These are phyloP conservation scores for Lamellibrachia columna DNA, from an alignment of 2,888 invertebrate genomes.

Conservation along the genomic window DNA sequence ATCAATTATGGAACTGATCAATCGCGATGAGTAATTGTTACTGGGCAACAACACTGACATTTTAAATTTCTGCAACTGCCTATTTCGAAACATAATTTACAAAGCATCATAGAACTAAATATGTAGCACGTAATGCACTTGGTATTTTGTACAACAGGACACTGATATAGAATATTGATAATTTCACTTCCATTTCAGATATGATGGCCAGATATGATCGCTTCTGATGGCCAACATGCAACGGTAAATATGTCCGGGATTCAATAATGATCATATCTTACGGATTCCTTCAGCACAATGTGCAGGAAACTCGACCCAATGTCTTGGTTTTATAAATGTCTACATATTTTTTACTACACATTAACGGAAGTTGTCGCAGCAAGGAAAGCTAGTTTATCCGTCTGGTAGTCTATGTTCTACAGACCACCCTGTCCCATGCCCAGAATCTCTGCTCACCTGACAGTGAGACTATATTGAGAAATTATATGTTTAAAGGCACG, in stretches of 20 bases:
- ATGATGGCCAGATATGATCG: not conserved
- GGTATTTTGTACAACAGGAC: not conserved
- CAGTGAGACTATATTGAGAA: not conserved
- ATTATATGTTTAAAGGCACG: not conserved
- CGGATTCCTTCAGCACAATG: not conserved
- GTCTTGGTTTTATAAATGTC: slow-evolving; percentile 9
- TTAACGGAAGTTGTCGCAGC: not conserved
- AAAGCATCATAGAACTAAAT: not conserved
- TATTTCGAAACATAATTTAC: not conserved
- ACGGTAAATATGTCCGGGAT: not conserved
- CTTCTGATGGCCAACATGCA: not conserved
- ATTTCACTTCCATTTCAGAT: slow-evolving; percentile 9
- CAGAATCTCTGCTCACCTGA: not conserved
- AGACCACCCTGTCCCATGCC: not conserved
- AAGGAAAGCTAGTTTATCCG: not conserved
- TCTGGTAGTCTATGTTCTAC: not conserved
- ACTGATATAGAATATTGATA: not conserved
- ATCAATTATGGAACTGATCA: not conserved
- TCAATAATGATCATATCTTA: not conserved
- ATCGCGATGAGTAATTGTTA: not conserved
- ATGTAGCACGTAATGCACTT: not conserved
- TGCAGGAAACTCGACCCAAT: not conserved
- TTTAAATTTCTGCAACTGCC: not conserved
- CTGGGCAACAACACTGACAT: not conserved
- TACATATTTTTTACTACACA: not conserved